Percentiles rank a stretch among this genome's conserved stretches.
Conservation (phyloP, 2,797 vertebrate species). For the Aratinga solstitialis region DNA sequence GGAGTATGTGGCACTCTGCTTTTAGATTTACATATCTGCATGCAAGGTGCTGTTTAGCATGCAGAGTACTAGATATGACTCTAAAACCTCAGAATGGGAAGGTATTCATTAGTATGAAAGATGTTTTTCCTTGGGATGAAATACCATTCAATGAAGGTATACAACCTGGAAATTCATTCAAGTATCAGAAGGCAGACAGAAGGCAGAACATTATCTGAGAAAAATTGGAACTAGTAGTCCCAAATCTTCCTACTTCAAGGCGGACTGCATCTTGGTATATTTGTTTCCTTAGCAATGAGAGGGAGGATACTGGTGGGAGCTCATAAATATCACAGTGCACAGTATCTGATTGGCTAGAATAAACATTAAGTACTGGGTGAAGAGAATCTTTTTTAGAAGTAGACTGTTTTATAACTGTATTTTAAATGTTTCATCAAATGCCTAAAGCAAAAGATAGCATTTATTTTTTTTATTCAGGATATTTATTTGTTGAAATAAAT, state of each 20-base stretch:
- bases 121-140: neutral
- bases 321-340: neutral
- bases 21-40: neutral
- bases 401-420: conserved; percentile 27
- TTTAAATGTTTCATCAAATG: conserved; percentile 48
- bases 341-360: neutral
- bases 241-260: neutral
- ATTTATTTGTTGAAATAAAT: conserved; percentile 59
- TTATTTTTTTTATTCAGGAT: conserved; percentile 56
- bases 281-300: neutral
- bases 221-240: neutral
- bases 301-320: neutral
- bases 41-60: neutral
- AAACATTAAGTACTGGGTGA: neutral
- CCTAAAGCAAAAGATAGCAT: conserved; percentile 40
- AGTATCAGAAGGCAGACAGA: neutral
- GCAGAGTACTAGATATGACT: neutral
- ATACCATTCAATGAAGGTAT: neutral
- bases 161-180: neutral
- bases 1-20: neutral
- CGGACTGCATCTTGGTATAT: neutral
- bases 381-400: conserved; percentile 16
- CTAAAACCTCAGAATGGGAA: neutral
- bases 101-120: neutral
- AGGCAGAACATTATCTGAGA: neutral